These are phyloP conservation scores for Olivierus martensii DNA, from an alignment of 1,140 invertebrate genomes.

Conservation along the genomic window DNA sequence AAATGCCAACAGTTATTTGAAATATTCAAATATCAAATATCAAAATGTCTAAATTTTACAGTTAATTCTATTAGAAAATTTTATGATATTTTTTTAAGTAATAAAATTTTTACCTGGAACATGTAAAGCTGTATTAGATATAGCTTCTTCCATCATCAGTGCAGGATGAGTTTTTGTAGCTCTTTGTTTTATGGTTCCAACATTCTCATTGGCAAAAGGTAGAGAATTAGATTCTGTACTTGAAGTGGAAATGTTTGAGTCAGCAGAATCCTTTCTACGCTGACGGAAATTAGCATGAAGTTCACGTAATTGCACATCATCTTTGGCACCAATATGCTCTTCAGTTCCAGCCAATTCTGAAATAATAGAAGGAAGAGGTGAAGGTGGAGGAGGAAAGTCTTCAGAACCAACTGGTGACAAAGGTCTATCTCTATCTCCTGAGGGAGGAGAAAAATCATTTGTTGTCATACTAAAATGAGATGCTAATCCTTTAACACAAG, in stretches of 20 bases:
- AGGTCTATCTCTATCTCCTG: constrained; percentile 19
- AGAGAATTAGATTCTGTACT: constrained; percentile 90
- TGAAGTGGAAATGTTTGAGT: constrained; percentile 61
- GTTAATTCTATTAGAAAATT: too few species aligned
- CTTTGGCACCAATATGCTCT: constrained; percentile 13
- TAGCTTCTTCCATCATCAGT: too few species aligned
- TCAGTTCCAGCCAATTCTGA: constrained; percentile 15
- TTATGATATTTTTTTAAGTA: too few species aligned
- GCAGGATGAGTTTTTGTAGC: constrained; percentile 33
- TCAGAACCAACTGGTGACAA: constrained; percentile 24
- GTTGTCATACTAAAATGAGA: constrained; percentile 27
- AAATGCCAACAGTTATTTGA: too few species aligned
- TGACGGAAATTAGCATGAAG: constrained; percentile 9
- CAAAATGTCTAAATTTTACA: too few species aligned
- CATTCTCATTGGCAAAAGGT: constrained; percentile 97
- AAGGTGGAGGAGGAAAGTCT: constrained; percentile 35
- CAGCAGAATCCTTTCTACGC: constrained; percentile 20
- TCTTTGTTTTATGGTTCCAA: constrained; percentile 86
- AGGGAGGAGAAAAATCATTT: constrained; percentile 17
- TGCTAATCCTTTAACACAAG: constrained; percentile 35
- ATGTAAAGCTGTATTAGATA: too few species aligned
- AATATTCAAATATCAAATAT: too few species aligned
- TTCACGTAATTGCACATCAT: neutral
- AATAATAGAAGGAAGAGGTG: constrained; percentile 27
- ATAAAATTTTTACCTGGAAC: too few species aligned